These are phyloP conservation scores for Lampris incognitus DNA, from an alignment of 2,113 vertebrate species.

Conservation along the genomic window DNA sequence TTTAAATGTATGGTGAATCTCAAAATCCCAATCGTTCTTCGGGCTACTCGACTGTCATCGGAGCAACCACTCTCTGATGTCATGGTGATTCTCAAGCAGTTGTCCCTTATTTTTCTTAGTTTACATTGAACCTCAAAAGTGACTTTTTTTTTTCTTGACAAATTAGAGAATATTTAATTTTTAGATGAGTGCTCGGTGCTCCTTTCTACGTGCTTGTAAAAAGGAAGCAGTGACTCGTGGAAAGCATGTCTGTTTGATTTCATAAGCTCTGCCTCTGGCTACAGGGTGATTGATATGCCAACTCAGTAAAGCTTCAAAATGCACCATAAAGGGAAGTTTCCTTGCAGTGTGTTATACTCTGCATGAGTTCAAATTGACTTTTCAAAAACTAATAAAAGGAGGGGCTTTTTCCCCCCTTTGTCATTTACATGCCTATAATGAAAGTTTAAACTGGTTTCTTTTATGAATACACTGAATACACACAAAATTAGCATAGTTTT, in stretches of 20 bases:
- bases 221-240: not conserved
- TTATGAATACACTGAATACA: too few species aligned
- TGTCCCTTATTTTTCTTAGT: too few species aligned
- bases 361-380: slow-evolving; percentile 10
- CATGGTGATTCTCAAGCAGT: too few species aligned
- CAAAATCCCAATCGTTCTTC: not conserved
- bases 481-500: too few species aligned
- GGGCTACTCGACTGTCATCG: not conserved
- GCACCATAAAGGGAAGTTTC: not conserved
- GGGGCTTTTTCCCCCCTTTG: too few species aligned
- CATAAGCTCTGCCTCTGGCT: slow-evolving; percentile 29
- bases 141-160: too few species aligned
- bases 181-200: not conserved
- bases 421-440: too few species aligned
- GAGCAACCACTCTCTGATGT: not conserved
- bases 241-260: slow-evolving; percentile 12
- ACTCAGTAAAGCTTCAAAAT: slow-evolving; percentile 9
- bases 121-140: too few species aligned
- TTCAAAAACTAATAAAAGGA: not conserved
- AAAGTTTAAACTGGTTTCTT: too few species aligned
- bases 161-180: too few species aligned
- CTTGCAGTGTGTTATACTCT: not conserved
- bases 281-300: slow-evolving; percentile 24
- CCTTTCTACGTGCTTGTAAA: slow-evolving; percentile 1
- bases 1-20: not conserved